phyloP scores from a whole-genome alignment of 2,113 vertebrate species.

The Lynx canadensis region DNA sequence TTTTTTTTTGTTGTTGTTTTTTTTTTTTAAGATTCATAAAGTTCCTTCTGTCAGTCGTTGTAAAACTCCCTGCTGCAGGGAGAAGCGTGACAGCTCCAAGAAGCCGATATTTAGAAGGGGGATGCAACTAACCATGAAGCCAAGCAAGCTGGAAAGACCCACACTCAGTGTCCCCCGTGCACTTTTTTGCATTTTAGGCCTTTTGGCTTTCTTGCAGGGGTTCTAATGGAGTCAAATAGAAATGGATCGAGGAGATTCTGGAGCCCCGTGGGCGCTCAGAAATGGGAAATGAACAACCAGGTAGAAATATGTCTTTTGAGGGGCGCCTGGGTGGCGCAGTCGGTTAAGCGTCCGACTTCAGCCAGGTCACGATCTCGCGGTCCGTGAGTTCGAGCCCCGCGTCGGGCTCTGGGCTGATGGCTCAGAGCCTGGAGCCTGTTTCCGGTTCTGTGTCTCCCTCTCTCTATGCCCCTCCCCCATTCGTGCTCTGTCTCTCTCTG shows the following conservation, averaged over 20 bases:
- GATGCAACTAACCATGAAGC: background rate
- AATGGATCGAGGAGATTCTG: background rate
- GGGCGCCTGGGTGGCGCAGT: too few species aligned
- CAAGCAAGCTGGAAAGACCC: slow-evolving; percentile 60
- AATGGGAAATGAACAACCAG: slow-evolving; percentile 14
- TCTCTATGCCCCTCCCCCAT: too few species aligned
- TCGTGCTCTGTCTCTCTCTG: too few species aligned
- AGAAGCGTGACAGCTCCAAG: slow-evolving; percentile 25
- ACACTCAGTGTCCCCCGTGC: background rate
- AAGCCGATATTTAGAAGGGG: slow-evolving; percentile 34
- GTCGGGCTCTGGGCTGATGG: too few species aligned
- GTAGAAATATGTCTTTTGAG: background rate
- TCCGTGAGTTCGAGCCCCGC: too few species aligned
- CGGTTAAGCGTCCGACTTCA: too few species aligned
- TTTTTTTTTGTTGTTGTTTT: background rate
- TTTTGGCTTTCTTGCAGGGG: background rate
- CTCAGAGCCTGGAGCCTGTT: too few species aligned
- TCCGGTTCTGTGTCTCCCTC: too few species aligned
- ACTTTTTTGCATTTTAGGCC: background rate
- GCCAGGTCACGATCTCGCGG: too few species aligned
- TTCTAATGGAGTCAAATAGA: background rate
- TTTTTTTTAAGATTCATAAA: slow-evolving; percentile 72
- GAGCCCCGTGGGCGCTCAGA: background rate
- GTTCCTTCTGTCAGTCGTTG: slow-evolving; percentile 63
- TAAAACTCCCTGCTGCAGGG: slow-evolving; percentile 60